Evolutionary conservation across 2,888 invertebrate species (phyloP).

Genomic region (Eristalinus aeneus): DNA sequence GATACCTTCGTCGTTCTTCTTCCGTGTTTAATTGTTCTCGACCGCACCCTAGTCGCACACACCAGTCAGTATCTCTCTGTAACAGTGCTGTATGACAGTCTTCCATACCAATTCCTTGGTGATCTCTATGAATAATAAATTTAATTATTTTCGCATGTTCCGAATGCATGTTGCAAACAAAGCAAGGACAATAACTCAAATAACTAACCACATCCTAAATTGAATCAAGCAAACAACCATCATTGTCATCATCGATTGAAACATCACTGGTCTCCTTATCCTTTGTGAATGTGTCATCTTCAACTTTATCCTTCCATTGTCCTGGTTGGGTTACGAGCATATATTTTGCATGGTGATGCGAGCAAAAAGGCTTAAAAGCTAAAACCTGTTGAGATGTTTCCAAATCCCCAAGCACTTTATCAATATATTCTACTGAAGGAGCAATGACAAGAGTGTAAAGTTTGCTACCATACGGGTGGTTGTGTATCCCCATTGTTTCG

Average conservation of each 20-base stretch:
- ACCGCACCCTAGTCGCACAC: neutral
- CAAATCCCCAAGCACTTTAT: constrained; percentile 80
- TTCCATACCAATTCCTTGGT: neutral
- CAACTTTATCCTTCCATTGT: constrained; percentile 38
- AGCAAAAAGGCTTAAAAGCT: constrained; percentile 76
- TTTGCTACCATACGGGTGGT: neutral
- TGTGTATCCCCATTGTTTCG: constrained; percentile 5
- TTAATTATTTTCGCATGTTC: neutral
- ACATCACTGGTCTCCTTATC: constrained; percentile 33
- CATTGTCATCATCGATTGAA: constrained; percentile 18
- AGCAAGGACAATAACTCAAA: neutral
- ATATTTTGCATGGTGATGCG: constrained; percentile 40
- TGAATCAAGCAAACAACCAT: constrained; percentile 32
- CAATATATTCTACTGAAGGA: constrained; percentile 72
- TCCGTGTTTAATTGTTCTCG: neutral
- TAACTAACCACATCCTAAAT: constrained; percentile 41
- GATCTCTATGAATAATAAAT: neutral
- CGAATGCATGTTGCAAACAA: neutral
- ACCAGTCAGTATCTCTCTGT: neutral
- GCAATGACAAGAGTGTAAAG: neutral
- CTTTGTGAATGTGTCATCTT: constrained; percentile 49
- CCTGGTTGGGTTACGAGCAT: constrained; percentile 1
- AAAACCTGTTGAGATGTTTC: constrained; percentile 80
- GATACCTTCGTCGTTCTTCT: constrained; percentile 7
- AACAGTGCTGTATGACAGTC: neutral